Base-by-base conservation (phyloP, 2,888 invertebrate genomes). In the Drosophila putrida region DNA sequence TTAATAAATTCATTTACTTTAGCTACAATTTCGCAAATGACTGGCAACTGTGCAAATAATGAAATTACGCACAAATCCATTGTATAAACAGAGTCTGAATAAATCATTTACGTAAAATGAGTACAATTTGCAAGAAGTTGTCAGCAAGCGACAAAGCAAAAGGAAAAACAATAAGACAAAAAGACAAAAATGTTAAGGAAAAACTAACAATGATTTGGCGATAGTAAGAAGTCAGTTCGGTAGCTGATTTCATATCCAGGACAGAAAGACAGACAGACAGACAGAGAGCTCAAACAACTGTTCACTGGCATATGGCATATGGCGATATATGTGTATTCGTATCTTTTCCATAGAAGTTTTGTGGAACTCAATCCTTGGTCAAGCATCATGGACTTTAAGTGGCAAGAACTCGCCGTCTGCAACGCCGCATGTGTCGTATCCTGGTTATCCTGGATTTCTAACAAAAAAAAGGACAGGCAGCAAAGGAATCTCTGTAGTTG, bases 351-450 rank as follows among this genome's bases (percentile, higher is more conserved):
- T 59, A 70, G 86, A 86, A 83, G 57, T 68, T 3, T 46, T 63
- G 35, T 66, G 75, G 69, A 78, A 75, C 67, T 44, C 58, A 61
- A 78, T 62, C 63, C 75, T n/a, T 64, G 85, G 82, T 82, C 86
- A 85, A 80, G 86, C 78, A 74, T 83, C 78, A 65, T 69, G 64
- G 71, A 64, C 70, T 78, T 75, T 72, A 85, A 83, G 81, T 80
- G 83, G 77, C 71, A 62, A 25, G 62, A 20, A 55, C 36, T 51
- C 25, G 83, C 78, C 86, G 80, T 68, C 78, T 83, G 83, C 86
- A 83, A 85, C 83, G 86, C 86, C 78, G 80, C 83, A 86, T 82
- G 83, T 75, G 80, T 68, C 44, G 60, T 63, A 25, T 59, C 61
- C n/a, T n/a, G 13, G 8, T 47, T 72, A 50, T 66, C 59, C 69